Base-by-base conservation (phyloP, 2,888 invertebrate genomes). In the Dorcus hopei region DNA sequence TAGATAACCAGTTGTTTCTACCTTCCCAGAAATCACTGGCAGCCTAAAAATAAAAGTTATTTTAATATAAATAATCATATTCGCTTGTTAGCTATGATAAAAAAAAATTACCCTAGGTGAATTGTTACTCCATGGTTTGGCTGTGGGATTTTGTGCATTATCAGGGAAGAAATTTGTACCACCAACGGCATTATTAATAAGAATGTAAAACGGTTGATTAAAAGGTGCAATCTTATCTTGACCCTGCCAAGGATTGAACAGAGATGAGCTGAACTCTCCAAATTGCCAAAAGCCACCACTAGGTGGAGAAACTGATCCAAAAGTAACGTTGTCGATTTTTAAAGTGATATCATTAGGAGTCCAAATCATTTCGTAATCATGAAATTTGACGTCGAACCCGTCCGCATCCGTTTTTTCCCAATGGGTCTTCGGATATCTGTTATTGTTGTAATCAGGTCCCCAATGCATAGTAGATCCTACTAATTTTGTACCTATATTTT, bases 101-200 rank as follows among this genome's bases (percentile, higher is more conserved):
- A 26, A 11, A 6, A 14, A 9, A 69, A 74, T 76, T 75, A 83
- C 84, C 66, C 77, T 79, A 43, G 83, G 82, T 42, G 83, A 84
- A 39, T 71, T 74, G 67, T 85, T 86, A 68, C 68, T 77, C 86
- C 86, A 87, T 9, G 87, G 87, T 67, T 87, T 87, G 3, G 81
- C 80, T 38, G 68, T 71, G 5, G 82, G 82, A 68, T 84, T 85
- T 3, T 55, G 42, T 40, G 81, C 82, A 54, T 79, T 80, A 67
- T 89, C 88, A 1, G 86, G 85, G 80, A 88, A 88, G 75, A 80
- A 88, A n/a, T 81, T 81, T 2, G 81, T 82, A 26, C 89, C 89
- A 8, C 88, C 88, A 16, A 87, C 84, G 57, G 88, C 89, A 59
- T 88, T 65, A 74, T 87, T 88, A 62, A 89, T 77, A 52, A 88